Conservation (phyloP, 2,888 invertebrate genomes). For the Xestia c-nigrum region DNA sequence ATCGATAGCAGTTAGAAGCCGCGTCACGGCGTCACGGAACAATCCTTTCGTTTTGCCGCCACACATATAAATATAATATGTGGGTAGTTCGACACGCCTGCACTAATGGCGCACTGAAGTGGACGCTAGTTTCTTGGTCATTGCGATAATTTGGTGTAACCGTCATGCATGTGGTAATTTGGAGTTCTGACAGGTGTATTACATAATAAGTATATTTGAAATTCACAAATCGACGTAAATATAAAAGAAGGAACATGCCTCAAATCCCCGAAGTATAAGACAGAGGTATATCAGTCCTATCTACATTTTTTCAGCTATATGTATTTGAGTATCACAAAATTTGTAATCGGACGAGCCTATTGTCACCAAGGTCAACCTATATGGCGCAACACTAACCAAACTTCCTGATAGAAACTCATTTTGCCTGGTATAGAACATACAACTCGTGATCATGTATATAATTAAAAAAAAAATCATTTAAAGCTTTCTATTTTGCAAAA, state of each 20-base stretch:
- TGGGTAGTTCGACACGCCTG: constrained; percentile 30
- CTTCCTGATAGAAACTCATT: background rate
- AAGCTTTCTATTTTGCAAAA: background rate
- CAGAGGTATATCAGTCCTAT: background rate
- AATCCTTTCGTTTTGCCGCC: constrained; percentile 68
- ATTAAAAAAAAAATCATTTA: background rate
- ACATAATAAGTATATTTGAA: background rate
- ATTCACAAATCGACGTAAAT: background rate
- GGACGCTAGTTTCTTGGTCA: constrained; percentile 19
- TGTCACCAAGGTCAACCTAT: background rate
- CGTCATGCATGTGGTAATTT: constrained; percentile 12
- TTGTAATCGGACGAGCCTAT: background rate
- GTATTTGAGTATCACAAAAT: background rate
- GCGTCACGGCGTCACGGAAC: constrained; percentile 53
- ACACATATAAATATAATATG: background rate
- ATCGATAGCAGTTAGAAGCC: constrained; percentile 60
- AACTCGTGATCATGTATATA: background rate
- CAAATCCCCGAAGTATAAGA: background rate
- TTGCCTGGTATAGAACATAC: background rate
- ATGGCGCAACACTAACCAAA: background rate
- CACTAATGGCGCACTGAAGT: constrained; percentile 31
- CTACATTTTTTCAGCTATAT: background rate
- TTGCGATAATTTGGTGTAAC: constrained; percentile 13
- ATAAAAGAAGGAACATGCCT: background rate
- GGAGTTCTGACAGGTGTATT: background rate